A percentile compares a stretch with the other conserved stretches of the same genome.
Conservation (phyloP, 2,797 vertebrate genomes). For the Phoxinus dragarum region DNA sequence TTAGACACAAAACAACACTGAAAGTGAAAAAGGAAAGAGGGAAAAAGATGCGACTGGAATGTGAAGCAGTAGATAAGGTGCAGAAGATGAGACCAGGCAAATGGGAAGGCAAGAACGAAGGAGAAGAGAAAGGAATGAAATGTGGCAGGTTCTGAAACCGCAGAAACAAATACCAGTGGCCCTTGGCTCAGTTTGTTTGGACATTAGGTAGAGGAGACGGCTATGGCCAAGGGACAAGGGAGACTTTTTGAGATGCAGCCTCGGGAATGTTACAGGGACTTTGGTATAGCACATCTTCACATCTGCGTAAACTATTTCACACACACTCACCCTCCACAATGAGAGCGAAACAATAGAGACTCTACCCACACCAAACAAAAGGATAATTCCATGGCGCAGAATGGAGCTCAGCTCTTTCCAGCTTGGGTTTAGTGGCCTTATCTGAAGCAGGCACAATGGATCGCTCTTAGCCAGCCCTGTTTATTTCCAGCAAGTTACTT, state of each 20-base stretch:
- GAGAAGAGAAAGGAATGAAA: constrained; percentile 9
- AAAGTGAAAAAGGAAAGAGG: constrained; percentile 32
- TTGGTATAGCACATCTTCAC: constrained; percentile 43
- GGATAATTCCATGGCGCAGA: constrained; percentile 82
- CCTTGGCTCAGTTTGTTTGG: constrained; percentile 56
- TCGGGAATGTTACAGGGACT: constrained; percentile 16
- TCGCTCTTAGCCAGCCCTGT: constrained; percentile 78
- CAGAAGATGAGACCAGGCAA: constrained; percentile 6
- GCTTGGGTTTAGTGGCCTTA: constrained; percentile 81
- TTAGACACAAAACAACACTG: constrained; percentile 71
- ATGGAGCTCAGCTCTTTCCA: constrained; percentile 77
- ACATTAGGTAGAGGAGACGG: constrained; percentile 35
- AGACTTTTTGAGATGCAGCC: constrained; percentile 31
- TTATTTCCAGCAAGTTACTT: constrained; percentile 78
- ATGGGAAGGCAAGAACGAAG: constrained; percentile 35
- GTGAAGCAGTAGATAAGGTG: constrained; percentile 35
- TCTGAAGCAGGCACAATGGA: constrained; percentile 82
- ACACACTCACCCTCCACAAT: constrained; percentile 51
- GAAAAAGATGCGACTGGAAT: constrained; percentile 26
- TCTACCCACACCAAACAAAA: constrained; percentile 77
- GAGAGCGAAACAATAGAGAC: constrained; percentile 77
- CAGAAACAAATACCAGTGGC: constrained; percentile 60
- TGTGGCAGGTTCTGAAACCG: constrained; percentile 35
- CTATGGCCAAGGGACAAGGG: constrained; percentile 27
- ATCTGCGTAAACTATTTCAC: constrained; percentile 48